Evolutionary conservation across 2,113 vertebrate species (phyloP), one percentile per base, ranked within the genome.

Genomic region (Centropus bengalensis): DNA sequence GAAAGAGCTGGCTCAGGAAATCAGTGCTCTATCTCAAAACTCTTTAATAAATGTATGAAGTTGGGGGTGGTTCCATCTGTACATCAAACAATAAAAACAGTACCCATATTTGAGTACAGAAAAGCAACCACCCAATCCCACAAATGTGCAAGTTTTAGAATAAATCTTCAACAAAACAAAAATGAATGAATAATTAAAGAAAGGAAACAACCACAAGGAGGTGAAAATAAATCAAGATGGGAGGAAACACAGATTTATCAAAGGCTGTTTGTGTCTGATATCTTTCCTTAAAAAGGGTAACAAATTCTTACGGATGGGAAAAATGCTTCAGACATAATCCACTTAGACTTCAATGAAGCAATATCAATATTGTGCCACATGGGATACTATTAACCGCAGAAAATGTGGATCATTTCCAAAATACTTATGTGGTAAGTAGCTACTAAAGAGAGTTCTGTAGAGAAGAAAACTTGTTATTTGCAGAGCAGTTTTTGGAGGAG

Each of bases 1-100:
- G 82, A 96, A 96, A 94, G 74, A 92, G 81, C 77, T 97, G 81
- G 91, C 91, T 94, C 83, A 91, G 91, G 91, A 93, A 91, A 91
- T 89, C 84, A 49, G 83, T 56, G 81, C 69, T 94, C 40, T 78
- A 69, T 94, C 91, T 95, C 91, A 71, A 82, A 84, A 69, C 88
- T 91, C 69, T 94, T 95, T 92, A 94, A 94, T 93, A 93, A 96
- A 95, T 96, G 83, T 32, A 92, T 95, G 86, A 94, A 87, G 85
- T 89, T 93, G 91, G 74, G 82, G 92, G 83, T 93, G 92, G 89
- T 45, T 91, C 92, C 89, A 86, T 93, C 77, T 93, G 86, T 71
- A 70, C 92, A 91, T 91, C 94, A 94, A 81, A 78, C 91, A 94
- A 88, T 92, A 92, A 92, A 96, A 85, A 68, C 33, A 68, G 44